A percentile compares a stretch with the other conserved stretches of the same genome.
Conservation (phyloP, 2,113 vertebrate genomes). For the Toxotes jaculatrix region DNA sequence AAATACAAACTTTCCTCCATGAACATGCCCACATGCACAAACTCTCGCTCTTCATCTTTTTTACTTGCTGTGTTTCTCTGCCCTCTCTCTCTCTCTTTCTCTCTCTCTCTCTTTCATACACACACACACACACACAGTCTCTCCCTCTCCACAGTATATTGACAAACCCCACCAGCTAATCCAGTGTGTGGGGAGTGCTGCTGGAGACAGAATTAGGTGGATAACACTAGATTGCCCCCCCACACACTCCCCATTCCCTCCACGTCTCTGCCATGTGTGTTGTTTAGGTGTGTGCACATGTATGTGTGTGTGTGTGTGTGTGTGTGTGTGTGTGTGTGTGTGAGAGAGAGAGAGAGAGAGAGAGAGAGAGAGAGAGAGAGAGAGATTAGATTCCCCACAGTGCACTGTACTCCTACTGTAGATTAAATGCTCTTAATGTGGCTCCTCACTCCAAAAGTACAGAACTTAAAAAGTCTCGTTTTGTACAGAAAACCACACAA, state of each 20-base stretch:
- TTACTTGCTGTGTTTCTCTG: background rate
- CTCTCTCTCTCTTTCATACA: conserved; percentile 11
- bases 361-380: background rate
- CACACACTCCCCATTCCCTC: conserved; percentile 11
- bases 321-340: background rate
- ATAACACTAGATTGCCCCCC: conserved; percentile 60
- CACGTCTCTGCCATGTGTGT: conserved; percentile 11
- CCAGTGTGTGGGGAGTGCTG: conserved; percentile 71
- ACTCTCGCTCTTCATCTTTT: conserved; percentile 10
- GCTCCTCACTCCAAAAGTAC: conserved; percentile 44
- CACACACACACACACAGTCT: conserved; percentile 22
- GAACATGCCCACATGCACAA: background rate
- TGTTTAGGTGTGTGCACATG: background rate
- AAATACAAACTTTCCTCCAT: conserved; percentile 28
- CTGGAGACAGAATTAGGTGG: conserved; percentile 67
- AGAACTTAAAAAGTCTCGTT: conserved; percentile 42
- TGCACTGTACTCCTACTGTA: conserved; percentile 49
- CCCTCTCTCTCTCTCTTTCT: background rate
- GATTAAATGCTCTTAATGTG: conserved; percentile 64
- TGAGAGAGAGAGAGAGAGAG: too few species aligned
- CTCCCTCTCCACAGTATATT: conserved; percentile 54
- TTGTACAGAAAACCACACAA: conserved; percentile 38
- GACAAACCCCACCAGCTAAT: conserved; percentile 71
- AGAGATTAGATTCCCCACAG: conserved; percentile 54
- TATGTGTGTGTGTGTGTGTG: background rate